Evolutionary conservation across 2,888 invertebrate species (phyloP).

Genomic region (Thymelicus acteon): DNA sequence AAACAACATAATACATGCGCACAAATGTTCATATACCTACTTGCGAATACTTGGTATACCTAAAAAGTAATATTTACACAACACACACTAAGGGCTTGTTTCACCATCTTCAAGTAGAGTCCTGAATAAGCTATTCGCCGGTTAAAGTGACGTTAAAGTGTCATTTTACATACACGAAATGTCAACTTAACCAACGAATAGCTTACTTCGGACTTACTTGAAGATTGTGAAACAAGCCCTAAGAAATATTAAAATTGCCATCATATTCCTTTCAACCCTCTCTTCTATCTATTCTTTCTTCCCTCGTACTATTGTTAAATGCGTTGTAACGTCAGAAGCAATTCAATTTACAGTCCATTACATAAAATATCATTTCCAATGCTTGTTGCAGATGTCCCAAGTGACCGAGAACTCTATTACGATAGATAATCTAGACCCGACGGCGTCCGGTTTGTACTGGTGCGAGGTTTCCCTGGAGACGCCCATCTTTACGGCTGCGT

Average conservation of each 20-base stretch:
- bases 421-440: constrained; percentile 90
- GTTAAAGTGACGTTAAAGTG: no score
- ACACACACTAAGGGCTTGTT: no score
- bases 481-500: constrained; percentile 93
- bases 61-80: no score
- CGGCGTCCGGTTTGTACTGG: constrained; percentile 91
- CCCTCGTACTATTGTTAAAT: background rate
- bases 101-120: no score
- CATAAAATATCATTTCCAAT: constrained; percentile 23
- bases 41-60: no score
- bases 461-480: constrained; percentile 93
- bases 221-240: no score
- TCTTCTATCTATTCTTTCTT: background rate
- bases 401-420: constrained; percentile 84
- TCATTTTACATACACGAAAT: no score
- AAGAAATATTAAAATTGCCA: background rate
- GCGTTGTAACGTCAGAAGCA: background rate
- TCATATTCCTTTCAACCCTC: background rate
- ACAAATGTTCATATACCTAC: no score
- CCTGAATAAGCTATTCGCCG: no score
- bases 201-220: no score
- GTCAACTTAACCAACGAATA: no score
- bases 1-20: no score
- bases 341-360: constrained; percentile 28
- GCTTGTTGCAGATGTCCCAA: constrained; percentile 69